Evolutionary conservation across 2,797 vertebrate species (phyloP).

Genomic region (Tapirus indicus): DNA sequence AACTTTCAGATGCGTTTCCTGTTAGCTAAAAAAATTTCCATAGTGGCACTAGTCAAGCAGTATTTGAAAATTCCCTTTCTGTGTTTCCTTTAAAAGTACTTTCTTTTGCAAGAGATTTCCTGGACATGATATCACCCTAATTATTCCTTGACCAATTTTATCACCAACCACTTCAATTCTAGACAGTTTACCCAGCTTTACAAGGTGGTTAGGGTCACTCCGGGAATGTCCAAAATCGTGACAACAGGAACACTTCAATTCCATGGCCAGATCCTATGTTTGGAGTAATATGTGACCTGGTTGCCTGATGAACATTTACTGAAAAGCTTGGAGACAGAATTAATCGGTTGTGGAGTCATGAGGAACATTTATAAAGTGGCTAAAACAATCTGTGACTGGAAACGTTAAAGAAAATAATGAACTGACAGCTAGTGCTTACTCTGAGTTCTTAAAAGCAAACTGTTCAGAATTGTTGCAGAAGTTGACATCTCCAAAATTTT

Average conservation of each 20-base stretch:
- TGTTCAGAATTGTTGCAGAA: background rate
- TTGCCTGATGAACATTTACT: background rate
- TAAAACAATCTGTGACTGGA: conserved; percentile 2
- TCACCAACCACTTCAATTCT: conserved; percentile 29
- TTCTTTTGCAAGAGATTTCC: conserved; percentile 57
- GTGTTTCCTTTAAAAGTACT: background rate
- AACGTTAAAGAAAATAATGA: background rate
- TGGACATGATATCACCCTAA: conserved; percentile 45
- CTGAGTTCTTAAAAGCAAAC: conserved; percentile 12
- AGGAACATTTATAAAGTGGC: background rate
- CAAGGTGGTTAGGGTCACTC: background rate
- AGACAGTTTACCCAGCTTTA: conserved; percentile 3
- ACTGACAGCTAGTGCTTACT: conserved; percentile 11
- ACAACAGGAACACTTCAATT: background rate
- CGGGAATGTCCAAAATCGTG: background rate
- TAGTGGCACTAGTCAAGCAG: background rate
- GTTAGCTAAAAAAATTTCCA: conserved; percentile 24
- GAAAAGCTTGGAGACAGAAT: background rate
- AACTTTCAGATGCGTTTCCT: conserved; percentile 66
- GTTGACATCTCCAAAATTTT: conserved; percentile 8
- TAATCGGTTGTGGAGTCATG: conserved; percentile 1
- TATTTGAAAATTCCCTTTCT: conserved; percentile 66
- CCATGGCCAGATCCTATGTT: background rate
- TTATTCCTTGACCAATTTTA: conserved; percentile 36
- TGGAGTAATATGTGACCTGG: background rate